These are phyloP conservation scores for Pharmacophagus antenor DNA, from an alignment of 2,888 invertebrate genomes.

Conservation along the genomic window DNA sequence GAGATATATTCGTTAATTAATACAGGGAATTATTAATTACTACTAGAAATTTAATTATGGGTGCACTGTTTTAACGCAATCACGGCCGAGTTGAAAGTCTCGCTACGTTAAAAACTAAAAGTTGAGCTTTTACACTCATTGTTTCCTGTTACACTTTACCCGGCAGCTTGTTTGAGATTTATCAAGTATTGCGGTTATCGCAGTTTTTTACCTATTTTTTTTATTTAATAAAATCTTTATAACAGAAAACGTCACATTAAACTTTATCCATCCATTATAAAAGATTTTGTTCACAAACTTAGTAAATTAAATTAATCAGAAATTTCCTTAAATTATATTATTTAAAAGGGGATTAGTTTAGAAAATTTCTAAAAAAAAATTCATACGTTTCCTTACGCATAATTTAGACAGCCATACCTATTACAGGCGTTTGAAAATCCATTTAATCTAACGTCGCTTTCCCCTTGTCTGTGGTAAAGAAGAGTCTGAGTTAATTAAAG, in stretches of 20 bases:
- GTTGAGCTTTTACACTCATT: slow-evolving; percentile 23
- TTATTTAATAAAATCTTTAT: neutral
- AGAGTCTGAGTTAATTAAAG: slow-evolving; percentile 20
- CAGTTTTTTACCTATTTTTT: neutral
- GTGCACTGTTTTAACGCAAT: slow-evolving; percentile 28
- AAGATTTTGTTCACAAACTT: neutral
- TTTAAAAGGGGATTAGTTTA: neutral
- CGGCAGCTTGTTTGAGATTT: slow-evolving; percentile 10
- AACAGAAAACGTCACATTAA: neutral
- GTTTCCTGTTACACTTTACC: slow-evolving; percentile 23
- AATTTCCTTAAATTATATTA: neutral
- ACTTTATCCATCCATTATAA: neutral
- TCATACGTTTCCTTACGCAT: slow-evolving; percentile 3
- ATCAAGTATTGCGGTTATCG: slow-evolving; percentile 14
- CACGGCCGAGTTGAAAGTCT: slow-evolving; percentile 18
- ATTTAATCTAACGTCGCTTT: slow-evolving; percentile 20
- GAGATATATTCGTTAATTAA: slow-evolving; percentile 10
- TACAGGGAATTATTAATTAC: slow-evolving; percentile 7
- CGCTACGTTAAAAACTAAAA: slow-evolving; percentile 19
- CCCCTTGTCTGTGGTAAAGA: slow-evolving; percentile 21
- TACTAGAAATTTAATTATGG: slow-evolving; percentile 26
- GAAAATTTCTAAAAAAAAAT: neutral
- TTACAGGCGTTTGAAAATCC: slow-evolving; percentile 12
- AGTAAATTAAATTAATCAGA: neutral
- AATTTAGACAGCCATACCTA: slow-evolving; percentile 20